These are phyloP conservation scores for Synergus gifuensis DNA, from an alignment of 2,888 invertebrate species.

Conservation along the genomic window DNA sequence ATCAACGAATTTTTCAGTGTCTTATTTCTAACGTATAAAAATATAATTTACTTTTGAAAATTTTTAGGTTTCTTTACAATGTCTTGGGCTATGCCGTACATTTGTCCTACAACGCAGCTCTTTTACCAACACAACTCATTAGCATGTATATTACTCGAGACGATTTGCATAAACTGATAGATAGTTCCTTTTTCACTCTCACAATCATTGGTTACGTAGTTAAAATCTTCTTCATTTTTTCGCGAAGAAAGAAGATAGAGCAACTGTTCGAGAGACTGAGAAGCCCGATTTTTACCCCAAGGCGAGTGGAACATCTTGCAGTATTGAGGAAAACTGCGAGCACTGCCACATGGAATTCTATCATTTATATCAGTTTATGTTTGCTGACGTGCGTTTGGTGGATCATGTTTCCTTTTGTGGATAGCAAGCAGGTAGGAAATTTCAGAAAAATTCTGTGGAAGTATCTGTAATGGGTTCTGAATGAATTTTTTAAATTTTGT, in stretches of 20 bases:
- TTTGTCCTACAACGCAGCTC: background rate
- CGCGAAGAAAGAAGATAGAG: background rate
- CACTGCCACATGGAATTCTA: background rate
- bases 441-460: background rate
- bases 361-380: slow-evolving; percentile 6
- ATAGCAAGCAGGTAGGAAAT: background rate
- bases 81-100: background rate
- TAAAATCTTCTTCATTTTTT: background rate
- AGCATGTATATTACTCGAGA: slow-evolving; percentile 2
- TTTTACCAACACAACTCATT: background rate
- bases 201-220: background rate
- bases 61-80: background rate
- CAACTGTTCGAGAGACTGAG: slow-evolving; percentile 3
- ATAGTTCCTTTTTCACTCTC: slow-evolving; percentile 8
- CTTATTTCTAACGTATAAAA: too few relatives aligned
- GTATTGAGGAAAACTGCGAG: background rate
- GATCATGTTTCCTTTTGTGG: slow-evolving; percentile 17
- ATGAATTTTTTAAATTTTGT: background rate
- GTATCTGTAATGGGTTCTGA: background rate
- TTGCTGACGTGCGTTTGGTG: background rate
- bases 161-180: slow-evolving; percentile 16
- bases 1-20: too few relatives aligned
- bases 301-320: background rate
- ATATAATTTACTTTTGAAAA: too few relatives aligned
- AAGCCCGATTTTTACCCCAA: background rate